Evolutionary conservation across 2,888 invertebrate genomes (phyloP).

Genomic region (Brachypterus glaber): DNA sequence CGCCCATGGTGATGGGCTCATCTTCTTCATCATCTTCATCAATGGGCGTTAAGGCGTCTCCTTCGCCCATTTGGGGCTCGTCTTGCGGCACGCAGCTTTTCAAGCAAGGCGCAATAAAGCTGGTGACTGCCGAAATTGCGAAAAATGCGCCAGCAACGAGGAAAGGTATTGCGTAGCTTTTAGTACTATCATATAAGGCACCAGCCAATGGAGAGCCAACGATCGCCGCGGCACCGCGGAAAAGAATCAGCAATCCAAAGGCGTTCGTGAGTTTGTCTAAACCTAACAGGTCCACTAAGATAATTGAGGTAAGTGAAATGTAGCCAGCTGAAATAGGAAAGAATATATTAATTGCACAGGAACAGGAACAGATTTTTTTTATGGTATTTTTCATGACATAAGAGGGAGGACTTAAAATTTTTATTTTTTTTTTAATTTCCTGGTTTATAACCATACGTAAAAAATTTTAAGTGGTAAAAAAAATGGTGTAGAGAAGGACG

Average conservation of each 20-base stretch:
- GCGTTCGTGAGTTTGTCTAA: slow-evolving; percentile 94
- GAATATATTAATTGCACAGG: neutral
- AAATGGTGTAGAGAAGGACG: too few relatives aligned
- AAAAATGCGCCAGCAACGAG: slow-evolving; percentile 87
- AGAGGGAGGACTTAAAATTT: neutral
- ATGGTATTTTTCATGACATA: neutral
- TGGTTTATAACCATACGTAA: too few relatives aligned
- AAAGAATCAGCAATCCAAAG: slow-evolving; percentile 90
- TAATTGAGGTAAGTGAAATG: slow-evolving; percentile 95
- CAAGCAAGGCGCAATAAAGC: slow-evolving; percentile 71
- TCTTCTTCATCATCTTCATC: slow-evolving; percentile 71
- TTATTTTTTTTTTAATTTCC: too few relatives aligned
- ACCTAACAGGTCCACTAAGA: slow-evolving; percentile 91
- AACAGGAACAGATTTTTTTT: too few relatives aligned
- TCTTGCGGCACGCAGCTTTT: slow-evolving; percentile 47
- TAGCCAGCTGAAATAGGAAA: slow-evolving; percentile 67
- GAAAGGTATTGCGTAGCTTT: slow-evolving; percentile 81
- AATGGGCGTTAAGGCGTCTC: slow-evolving; percentile 69
- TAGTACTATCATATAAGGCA: slow-evolving; percentile 79
- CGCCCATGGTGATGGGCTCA: slow-evolving; percentile 59
- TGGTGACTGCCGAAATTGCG: slow-evolving; percentile 72
- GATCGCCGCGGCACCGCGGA: slow-evolving; percentile 90
- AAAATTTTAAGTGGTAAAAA: too few relatives aligned
- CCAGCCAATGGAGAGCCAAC: slow-evolving; percentile 79
- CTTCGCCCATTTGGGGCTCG: slow-evolving; percentile 28